Evolutionary conservation across 2,797 vertebrate genomes (phyloP), one percentile per base, ranked within the genome.

Genomic region (Cryptoblepharus egeriae): DNA sequence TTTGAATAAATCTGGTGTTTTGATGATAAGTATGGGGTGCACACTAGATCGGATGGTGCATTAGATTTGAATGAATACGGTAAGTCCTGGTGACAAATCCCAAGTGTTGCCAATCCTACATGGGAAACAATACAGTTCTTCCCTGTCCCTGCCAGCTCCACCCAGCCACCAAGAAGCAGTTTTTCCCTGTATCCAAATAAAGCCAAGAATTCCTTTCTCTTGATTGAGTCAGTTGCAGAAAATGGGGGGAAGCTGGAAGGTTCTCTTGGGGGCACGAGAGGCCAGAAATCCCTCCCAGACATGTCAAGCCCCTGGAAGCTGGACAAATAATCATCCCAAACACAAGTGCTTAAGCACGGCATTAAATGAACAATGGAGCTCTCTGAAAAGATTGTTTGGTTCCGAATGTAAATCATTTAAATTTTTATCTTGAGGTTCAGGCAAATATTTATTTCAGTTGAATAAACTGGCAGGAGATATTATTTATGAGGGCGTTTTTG

Each of bases 141-240:
- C 39, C 73, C 61, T 16, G 20, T 58, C 57, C 20, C 57, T 24
- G 22, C 57, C 89, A 79, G 63, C 76, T 89, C 39, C 9, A 11
- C n/a, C 61, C 16, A 12, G 55, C 24, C 37, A 83, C 39, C 0
- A 0, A 81, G 55, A 30, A 68, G 60, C 4, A 18, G 52, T 73
- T 77, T 55, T 75, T 90, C 79, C 79, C 76, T 35, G 64, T 82
- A 87, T 82, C 92, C 91, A 92, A 93, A 93, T 87, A 91, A 90
- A 88, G 87, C 78, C 85, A 92, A 87, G 81, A 88, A 88, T 91
- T 86, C 84, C 72, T 83, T 89, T 90, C 71, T 85, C 78, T 55
- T 75, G 3, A 52, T 72, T 32, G n/a, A 71, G 55, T 24, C 26
- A 45, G 45, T 57, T 30, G 49, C 70, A 73, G 22, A 61, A 71